phyloP scores from a whole-genome alignment of 2,888 invertebrate genomes.

The Noctua pronuba region DNA sequence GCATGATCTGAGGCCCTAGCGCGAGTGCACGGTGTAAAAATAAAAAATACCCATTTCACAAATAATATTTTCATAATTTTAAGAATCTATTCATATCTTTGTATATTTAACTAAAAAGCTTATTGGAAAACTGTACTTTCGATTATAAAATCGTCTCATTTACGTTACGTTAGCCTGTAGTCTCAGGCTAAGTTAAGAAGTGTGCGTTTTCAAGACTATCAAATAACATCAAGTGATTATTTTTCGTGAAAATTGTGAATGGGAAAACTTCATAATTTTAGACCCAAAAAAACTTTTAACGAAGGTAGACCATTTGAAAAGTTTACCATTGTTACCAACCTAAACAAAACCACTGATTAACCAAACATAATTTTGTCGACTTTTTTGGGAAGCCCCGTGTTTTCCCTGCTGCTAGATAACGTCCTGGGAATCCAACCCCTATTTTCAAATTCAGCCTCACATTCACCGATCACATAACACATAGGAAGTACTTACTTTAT shows the following conservation, averaged over 20 bases:
- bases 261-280: neutral
- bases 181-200: neutral
- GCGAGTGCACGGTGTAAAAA: too few species aligned
- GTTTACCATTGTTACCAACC: neutral
- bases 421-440: too few species aligned
- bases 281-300: neutral
- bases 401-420: neutral
- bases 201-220: neutral
- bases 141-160: neutral
- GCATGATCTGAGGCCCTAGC: too few species aligned
- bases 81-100: too few species aligned
- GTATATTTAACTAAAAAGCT: too few species aligned
- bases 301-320: neutral
- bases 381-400: neutral
- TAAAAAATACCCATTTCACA: too few species aligned
- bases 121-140: too few species aligned
- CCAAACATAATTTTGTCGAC: neutral
- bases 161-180: too few species aligned
- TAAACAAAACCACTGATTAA: neutral
- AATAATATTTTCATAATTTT: too few species aligned
- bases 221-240: neutral
- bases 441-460: too few species aligned
- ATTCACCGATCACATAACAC: neutral
- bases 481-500: neutral
- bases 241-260: conserved; percentile 5